Conservation (phyloP, 1,140 invertebrate genomes). For the Drosophila arizonae region DNA sequence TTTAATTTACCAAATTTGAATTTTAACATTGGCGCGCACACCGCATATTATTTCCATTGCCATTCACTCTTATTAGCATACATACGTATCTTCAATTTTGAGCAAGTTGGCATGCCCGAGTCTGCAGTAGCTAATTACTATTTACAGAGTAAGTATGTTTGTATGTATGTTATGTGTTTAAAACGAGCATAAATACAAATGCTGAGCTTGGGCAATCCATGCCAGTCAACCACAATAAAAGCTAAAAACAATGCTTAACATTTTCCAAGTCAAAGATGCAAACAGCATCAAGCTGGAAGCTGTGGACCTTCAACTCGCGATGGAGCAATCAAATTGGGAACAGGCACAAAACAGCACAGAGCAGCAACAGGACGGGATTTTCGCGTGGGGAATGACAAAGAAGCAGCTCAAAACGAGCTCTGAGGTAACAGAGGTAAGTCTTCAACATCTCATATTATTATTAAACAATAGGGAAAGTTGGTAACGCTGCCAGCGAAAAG, state of each 20-base stretch:
- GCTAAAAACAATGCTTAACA: neutral
- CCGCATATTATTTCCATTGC: neutral
- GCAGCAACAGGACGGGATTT: neutral
- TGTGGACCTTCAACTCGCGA: neutral
- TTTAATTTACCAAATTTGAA: neutral
- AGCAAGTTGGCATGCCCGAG: conserved; percentile 12
- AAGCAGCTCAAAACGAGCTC: conserved; percentile 10
- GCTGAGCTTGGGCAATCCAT: neutral
- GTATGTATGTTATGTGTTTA: conserved; percentile 13
- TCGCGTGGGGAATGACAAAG: neutral
- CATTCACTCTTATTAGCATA: neutral
- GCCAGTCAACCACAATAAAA: neutral
- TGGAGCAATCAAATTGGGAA: conserved; percentile 20
- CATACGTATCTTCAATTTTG: neutral
- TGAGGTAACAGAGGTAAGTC: conserved; percentile 20
- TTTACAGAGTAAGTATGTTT: conserved; percentile 4
- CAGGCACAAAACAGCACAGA: neutral
- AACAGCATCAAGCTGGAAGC: conserved; percentile 9
- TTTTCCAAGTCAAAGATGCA: neutral
- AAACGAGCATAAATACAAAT: neutral
- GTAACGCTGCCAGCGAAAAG: too few relatives aligned
- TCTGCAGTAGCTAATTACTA: neutral
- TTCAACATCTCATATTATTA: neutral
- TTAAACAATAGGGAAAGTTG: too few relatives aligned
- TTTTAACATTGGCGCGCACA: neutral